Evolutionary conservation across 2,113 vertebrate species (phyloP), one percentile per base, ranked within the genome.

Genomic region (Abramis brama): DNA sequence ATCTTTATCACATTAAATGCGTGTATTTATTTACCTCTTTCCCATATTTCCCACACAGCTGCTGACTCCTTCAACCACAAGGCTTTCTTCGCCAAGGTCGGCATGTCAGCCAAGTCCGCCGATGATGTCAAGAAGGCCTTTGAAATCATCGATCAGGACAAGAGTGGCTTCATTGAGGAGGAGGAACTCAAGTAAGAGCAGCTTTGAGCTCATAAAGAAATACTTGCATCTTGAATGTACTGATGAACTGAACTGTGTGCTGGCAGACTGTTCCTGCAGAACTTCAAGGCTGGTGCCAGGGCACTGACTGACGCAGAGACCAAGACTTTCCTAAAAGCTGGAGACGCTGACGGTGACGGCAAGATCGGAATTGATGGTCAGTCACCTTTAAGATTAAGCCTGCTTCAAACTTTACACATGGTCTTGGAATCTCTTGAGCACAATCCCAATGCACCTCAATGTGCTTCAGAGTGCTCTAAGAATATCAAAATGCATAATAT

Each of bases 91-190:
- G 70, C 85, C 11, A 86, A 66, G 45, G 94, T 96, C 73, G 96
- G 96, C 33, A 91, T 96, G 92, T 0, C 89, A n/a, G 87, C 60
- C 85, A 97, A 96, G 91, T 88, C 91, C 21, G 9, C 86, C 1
- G 95, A 92, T 0, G 93, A 95, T 0, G 85, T 96, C 85, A 95
- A 95, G 93, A 93, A 91, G 91, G 94, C 96, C 81, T 97, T 97
- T 89, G 57, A 5, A 55, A 94, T 96, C 91, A 94, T 97, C 60
- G 97, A 97, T 90, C 95, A 95, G 93, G 96, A 97, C 93, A 93
- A 94, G 91, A 96, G 95, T 60, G 93, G 94, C 43, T 97, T 93
- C 92, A 95, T 95, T 60, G 96, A 98, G 93, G 96, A 96, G 90
- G 96, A 96, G 0, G 96, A 97, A 87, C 94, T 96, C 55, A 94